phyloP scores from a whole-genome alignment of 1,140 invertebrate species.

The Lordiphosa mommai region DNA sequence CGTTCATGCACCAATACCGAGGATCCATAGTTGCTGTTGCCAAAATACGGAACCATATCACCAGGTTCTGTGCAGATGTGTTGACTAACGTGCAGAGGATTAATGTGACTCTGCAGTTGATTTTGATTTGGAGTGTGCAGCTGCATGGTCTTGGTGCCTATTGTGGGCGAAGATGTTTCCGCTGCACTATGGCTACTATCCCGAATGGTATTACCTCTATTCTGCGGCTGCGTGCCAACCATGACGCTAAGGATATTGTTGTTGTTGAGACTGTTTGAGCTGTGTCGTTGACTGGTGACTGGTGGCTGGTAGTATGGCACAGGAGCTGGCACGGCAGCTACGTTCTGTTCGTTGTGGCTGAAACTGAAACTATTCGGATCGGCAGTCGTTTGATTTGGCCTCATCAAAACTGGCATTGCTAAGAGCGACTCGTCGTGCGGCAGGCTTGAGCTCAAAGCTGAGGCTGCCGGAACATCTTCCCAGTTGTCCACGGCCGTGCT shows the following conservation, averaged over 20 bases:
- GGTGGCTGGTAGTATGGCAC: background rate
- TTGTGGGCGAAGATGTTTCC: slow-evolving; percentile 6
- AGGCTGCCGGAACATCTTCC: too few species aligned
- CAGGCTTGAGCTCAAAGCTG: too few species aligned
- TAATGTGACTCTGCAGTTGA: slow-evolving; percentile 14
- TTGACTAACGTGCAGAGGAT: slow-evolving; percentile 22
- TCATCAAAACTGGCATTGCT: too few species aligned
- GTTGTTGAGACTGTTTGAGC: slow-evolving; percentile 7
- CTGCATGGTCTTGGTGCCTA: slow-evolving; percentile 6
- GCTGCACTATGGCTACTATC: slow-evolving; percentile 9
- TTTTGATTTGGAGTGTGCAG: slow-evolving; percentile 15
- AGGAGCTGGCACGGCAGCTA: background rate
- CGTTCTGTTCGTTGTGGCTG: background rate
- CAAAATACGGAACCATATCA: slow-evolving; percentile 30
- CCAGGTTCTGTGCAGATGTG: slow-evolving; percentile 1
- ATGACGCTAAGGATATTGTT: slow-evolving; percentile 26
- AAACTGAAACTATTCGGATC: too few species aligned
- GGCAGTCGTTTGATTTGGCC: too few species aligned
- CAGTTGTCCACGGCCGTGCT: too few species aligned
- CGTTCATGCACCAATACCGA: slow-evolving; percentile 20
- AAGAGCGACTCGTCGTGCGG: too few species aligned
- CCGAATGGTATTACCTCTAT: background rate
- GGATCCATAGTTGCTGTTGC: slow-evolving; percentile 39
- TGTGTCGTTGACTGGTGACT: slow-evolving; percentile 2
- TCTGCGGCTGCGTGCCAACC: slow-evolving; percentile 56